phyloP scores from a whole-genome alignment of 2,113 vertebrate genomes.

The Eira barbara region DNA sequence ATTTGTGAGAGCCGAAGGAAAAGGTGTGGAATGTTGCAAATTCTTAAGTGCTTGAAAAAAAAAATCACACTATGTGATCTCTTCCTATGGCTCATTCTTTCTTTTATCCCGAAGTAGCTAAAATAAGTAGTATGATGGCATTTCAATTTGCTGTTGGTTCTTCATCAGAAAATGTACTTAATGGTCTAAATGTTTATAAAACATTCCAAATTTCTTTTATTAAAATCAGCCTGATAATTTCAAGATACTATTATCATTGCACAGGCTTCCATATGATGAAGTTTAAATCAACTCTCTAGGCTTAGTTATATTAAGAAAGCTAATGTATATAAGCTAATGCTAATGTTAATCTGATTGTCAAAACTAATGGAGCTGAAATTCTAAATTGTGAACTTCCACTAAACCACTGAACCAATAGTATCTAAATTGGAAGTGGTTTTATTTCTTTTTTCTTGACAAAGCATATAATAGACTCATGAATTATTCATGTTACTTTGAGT shows the following conservation, averaged over 20 bases:
- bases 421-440: background rate
- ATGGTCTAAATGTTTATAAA: background rate
- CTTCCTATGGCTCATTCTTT: background rate
- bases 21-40: background rate
- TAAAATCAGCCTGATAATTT: background rate
- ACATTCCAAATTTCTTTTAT: background rate
- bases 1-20: conserved; percentile 6
- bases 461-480: background rate
- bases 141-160: background rate
- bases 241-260: background rate
- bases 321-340: background rate
- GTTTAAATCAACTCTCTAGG: background rate
- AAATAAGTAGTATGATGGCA: background rate
- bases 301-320: background rate
- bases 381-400: background rate
- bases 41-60: background rate
- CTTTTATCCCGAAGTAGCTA: background rate
- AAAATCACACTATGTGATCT: background rate
- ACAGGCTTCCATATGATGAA: background rate
- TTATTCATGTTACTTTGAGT: background rate
- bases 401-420: background rate
- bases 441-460: background rate
- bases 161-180: background rate
- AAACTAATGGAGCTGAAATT: background rate
- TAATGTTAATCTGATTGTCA: background rate